phyloP scores from a whole-genome alignment of 2,888 invertebrate genomes.

The Pseudoips prasinana region DNA sequence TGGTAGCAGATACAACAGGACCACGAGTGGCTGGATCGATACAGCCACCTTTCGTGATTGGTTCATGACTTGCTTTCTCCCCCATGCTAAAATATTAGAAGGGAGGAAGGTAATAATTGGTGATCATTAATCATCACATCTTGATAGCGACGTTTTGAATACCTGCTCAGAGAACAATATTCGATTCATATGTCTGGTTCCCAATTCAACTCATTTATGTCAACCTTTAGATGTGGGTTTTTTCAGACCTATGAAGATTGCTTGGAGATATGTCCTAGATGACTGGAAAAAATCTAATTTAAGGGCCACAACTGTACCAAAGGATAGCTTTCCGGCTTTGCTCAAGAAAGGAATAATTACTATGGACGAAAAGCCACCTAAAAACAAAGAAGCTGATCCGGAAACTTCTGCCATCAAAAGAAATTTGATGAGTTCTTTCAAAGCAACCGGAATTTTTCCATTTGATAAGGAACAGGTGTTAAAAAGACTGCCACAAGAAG shows the following conservation, averaged over 20 bases:
- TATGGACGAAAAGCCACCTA: constrained; percentile 10
- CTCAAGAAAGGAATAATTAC: constrained; percentile 5
- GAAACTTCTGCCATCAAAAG: constrained; percentile 6
- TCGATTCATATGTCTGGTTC: constrained; percentile 14
- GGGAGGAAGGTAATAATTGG: constrained; percentile 15
- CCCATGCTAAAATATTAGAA: constrained; percentile 9
- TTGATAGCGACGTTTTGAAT: constrained; percentile 7
- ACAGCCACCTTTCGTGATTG: constrained; percentile 17
- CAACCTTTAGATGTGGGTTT: constrained; percentile 23
- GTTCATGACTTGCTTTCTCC: constrained; percentile 13
- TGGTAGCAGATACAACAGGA: not conserved
- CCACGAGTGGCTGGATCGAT: not conserved
- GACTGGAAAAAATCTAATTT: constrained; percentile 20
- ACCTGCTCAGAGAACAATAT: constrained; percentile 16
- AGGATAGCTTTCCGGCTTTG: constrained; percentile 9
- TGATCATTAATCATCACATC: constrained; percentile 15
- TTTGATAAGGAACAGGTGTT: too few species aligned
- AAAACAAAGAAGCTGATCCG: constrained; percentile 1
- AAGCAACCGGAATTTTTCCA: constrained; percentile 8
- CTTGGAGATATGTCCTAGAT: constrained; percentile 19
- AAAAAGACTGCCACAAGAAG: too few species aligned
- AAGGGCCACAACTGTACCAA: constrained; percentile 7
- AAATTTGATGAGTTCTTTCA: constrained; percentile 5
- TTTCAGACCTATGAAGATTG: constrained; percentile 21
- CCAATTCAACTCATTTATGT: constrained; percentile 10